A percentile compares a stretch with the other conserved stretches of the same genome.
phyloP scores from a whole-genome alignment of 2,113 vertebrate species.

The Ptyas mucosa region DNA sequence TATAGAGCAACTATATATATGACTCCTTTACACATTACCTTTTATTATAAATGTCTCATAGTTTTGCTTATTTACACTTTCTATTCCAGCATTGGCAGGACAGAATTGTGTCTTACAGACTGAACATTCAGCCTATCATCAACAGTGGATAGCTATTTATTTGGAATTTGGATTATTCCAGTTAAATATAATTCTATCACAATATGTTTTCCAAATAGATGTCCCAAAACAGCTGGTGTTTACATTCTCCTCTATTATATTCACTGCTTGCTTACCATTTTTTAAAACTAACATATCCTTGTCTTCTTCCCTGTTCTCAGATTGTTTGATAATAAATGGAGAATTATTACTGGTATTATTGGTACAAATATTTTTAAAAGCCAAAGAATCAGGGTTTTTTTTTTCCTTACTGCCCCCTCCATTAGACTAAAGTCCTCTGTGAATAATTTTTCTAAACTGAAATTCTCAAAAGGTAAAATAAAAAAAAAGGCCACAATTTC shows the following conservation, averaged over 20 bases:
- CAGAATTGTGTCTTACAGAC: background rate
- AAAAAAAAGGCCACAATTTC: constrained; percentile 20
- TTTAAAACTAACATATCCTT: background rate
- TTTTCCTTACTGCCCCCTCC: too few species aligned
- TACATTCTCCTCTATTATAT: background rate
- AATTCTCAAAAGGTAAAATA: constrained; percentile 16
- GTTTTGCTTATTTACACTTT: background rate
- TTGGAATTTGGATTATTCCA: background rate
- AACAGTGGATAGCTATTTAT: background rate
- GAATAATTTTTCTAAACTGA: background rate
- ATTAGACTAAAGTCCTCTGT: background rate
- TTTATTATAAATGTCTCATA: background rate
- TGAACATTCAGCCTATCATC: background rate
- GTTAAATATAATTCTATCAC: background rate
- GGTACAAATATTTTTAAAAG: background rate
- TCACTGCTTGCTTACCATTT: background rate
- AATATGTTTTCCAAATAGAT: background rate
- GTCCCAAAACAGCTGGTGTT: background rate
- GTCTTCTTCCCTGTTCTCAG: background rate
- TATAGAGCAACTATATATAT: background rate
- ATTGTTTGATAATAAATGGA: background rate
- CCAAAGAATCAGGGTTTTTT: background rate
- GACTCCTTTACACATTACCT: background rate
- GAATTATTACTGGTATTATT: background rate
- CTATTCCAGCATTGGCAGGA: background rate